phyloP scores from a whole-genome alignment of 1,140 invertebrate species.

The Eumaeus atala region DNA sequence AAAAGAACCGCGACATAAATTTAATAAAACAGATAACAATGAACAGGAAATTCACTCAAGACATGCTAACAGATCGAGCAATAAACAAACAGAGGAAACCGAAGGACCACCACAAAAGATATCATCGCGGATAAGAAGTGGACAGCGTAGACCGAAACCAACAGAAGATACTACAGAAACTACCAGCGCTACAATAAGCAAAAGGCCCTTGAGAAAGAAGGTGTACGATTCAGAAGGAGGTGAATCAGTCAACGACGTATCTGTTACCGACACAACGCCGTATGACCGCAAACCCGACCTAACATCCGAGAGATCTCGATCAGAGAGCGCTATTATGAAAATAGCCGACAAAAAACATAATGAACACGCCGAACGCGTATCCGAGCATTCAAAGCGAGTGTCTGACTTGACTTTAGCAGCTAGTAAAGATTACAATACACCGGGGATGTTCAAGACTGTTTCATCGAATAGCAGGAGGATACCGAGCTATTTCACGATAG shows the following conservation, averaged over 20 bases:
- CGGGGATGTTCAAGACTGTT: constrained; percentile 74
- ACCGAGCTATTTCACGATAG: constrained; percentile 77
- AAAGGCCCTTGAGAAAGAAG: constrained; percentile 53
- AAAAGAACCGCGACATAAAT: constrained; percentile 66
- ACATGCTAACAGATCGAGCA: constrained; percentile 40
- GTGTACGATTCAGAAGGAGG: constrained; percentile 54
- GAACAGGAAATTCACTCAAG: constrained; percentile 46
- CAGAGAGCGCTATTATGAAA: constrained; percentile 75
- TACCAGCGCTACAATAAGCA: constrained; percentile 37
- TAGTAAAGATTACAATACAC: constrained; percentile 76
- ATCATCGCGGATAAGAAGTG: constrained; percentile 56
- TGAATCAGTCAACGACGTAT: constrained; percentile 56
- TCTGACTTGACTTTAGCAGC: constrained; percentile 76
- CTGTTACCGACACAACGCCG: constrained; percentile 47
- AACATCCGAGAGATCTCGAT: constrained; percentile 63
- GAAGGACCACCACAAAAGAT: constrained; percentile 49
- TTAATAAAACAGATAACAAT: constrained; percentile 44
- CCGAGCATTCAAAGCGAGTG: constrained; percentile 74
- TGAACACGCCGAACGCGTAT: constrained; percentile 52
- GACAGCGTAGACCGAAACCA: constrained; percentile 45
- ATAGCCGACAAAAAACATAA: constrained; percentile 68
- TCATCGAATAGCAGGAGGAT: constrained; percentile 70
- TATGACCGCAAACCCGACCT: constrained; percentile 50
- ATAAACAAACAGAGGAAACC: constrained; percentile 32
- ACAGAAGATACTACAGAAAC: constrained; percentile 51